Conservation (phyloP, 2,113 vertebrate genomes). For the Gopherus evgoodei region DNA sequence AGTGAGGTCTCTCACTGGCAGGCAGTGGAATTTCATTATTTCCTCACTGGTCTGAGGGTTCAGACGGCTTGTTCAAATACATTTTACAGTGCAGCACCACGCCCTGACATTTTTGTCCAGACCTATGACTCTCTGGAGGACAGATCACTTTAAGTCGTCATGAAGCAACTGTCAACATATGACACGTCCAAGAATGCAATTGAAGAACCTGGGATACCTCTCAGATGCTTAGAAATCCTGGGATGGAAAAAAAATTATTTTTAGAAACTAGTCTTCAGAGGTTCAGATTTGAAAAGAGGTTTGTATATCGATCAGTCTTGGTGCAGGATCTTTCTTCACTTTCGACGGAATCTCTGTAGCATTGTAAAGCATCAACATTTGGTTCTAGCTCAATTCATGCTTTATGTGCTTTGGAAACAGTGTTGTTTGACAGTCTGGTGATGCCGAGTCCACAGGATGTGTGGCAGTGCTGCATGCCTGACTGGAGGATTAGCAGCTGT, state of each 20-base stretch:
- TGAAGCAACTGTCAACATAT: slow-evolving; percentile 15
- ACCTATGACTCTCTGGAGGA: neutral
- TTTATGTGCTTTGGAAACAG: neutral
- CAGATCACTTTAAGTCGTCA: neutral
- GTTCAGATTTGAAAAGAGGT: neutral
- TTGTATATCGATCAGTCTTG: neutral
- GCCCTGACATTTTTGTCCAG: neutral
- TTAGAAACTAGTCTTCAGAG: neutral
- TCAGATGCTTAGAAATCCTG: neutral
- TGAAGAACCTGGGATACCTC: fast-evolving
- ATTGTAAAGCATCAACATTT: neutral
- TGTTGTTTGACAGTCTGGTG: neutral
- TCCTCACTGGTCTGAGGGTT: neutral
- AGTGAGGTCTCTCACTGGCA: neutral
- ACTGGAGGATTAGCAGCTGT: slow-evolving; percentile 39
- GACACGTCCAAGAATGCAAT: neutral
- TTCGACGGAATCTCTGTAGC: neutral
- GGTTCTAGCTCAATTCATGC: neutral
- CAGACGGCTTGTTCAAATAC: neutral
- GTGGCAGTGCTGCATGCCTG: neutral
- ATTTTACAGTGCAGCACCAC: neutral
- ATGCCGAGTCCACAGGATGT: neutral
- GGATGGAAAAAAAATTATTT: fast-evolving
- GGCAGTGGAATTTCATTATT: neutral
- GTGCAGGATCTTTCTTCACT: neutral